phyloP scores from a whole-genome alignment of 2,888 invertebrate genomes.

The Drosophila vallismaia region DNA sequence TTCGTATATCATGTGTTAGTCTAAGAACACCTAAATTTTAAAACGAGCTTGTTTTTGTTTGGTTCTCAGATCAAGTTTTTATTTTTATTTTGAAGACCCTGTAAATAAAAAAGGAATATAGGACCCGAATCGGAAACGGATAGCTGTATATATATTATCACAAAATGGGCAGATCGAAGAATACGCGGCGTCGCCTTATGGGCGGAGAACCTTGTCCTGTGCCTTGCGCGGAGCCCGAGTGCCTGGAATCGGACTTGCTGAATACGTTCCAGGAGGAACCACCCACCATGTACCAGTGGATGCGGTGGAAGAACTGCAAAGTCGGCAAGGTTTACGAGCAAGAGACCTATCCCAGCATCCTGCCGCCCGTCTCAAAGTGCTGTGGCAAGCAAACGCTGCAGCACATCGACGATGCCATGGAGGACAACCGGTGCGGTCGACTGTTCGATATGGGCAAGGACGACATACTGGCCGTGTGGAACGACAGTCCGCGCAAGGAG shows the following conservation, averaged over 20 bases:
- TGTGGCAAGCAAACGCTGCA: conserved; percentile 9
- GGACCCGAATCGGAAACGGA: conserved; percentile 32
- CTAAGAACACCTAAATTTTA: conserved; percentile 30
- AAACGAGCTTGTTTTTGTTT: conserved; percentile 19
- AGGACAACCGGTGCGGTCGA: conserved; percentile 39
- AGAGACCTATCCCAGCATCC: conserved; percentile 55
- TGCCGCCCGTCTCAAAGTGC: conserved; percentile 58
- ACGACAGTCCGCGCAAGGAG: conserved; percentile 52
- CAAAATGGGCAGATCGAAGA: conserved; percentile 4
- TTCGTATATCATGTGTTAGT: conserved; percentile 10
- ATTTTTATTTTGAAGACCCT: background rate
- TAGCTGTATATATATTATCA: background rate
- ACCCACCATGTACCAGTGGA: conserved; percentile 41
- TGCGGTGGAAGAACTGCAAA: conserved; percentile 61
- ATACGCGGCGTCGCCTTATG: background rate
- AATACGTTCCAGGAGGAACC: conserved; percentile 15
- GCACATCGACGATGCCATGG: conserved; percentile 51
- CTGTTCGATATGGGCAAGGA: conserved; percentile 11
- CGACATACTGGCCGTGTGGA: conserved; percentile 52
- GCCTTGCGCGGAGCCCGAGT: background rate
- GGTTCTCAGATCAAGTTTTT: conserved; percentile 15
- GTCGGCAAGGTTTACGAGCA: background rate
- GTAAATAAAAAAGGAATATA: background rate
- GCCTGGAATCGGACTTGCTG: conserved; percentile 9
- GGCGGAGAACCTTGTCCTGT: background rate